phyloP scores from a whole-genome alignment of 2,888 invertebrate species.

The Watsonalla cultraria region DNA sequence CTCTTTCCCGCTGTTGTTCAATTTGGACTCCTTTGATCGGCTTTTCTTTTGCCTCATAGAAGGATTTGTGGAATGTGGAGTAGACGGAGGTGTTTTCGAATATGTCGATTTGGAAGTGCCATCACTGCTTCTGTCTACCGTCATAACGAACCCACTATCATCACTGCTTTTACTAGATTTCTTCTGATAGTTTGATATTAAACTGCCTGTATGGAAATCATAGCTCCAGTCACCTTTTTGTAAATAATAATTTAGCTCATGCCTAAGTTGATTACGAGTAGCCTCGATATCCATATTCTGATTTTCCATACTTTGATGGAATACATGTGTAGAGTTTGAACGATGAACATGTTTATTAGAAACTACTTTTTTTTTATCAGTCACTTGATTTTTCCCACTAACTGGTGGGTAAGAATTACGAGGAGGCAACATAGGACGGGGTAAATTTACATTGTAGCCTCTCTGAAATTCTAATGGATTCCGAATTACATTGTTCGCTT shows the following conservation, averaged over 20 bases:
- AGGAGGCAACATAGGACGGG: conserved; percentile 80
- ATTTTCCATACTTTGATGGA: conserved; percentile 68
- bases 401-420: conserved; percentile 81
- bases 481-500: conserved; percentile 72
- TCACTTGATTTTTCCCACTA: conserved; percentile 75
- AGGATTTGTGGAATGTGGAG: conserved; percentile 69
- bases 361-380: conserved; percentile 70
- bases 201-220: conserved; percentile 69
- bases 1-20: conserved; percentile 61
- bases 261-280: conserved; percentile 66
- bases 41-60: conserved; percentile 71
- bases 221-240: conserved; percentile 76
- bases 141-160: conserved; percentile 74
- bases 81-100: conserved; percentile 71
- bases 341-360: conserved; percentile 79
- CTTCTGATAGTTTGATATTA: conserved; percentile 73
- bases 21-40: conserved; percentile 68
- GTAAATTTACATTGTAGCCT: conserved; percentile 77
- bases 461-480: conserved; percentile 78
- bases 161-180: conserved; percentile 75
- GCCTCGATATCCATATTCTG: conserved; percentile 67
- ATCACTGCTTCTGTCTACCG: conserved; percentile 71
- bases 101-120: conserved; percentile 72
- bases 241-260: conserved; percentile 69
- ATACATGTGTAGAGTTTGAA: conserved; percentile 80